phyloP scores from a whole-genome alignment of 2,113 vertebrate genomes.

The Scopus umbretta region DNA sequence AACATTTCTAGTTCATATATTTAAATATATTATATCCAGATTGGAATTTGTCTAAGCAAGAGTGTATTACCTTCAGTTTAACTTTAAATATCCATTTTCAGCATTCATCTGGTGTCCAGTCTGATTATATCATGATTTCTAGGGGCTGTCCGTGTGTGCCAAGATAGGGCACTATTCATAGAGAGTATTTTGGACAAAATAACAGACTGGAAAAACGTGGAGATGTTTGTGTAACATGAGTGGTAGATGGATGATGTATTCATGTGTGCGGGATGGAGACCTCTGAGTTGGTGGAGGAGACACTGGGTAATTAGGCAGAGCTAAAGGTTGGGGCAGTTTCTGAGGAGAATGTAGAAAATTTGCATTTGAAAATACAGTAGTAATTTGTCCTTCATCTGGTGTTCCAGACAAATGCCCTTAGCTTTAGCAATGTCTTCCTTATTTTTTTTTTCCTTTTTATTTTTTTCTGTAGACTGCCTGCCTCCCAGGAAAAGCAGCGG shows the following conservation, averaged over 20 bases:
- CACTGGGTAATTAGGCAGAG: neutral
- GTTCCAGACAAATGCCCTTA: neutral
- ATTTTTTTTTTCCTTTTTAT: too few species aligned
- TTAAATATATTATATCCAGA: fast-evolving
- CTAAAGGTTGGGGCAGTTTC: neutral
- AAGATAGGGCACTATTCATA: neutral
- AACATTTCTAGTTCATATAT: too few species aligned
- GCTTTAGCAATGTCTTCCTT: neutral
- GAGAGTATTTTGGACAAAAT: neutral
- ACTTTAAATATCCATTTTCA: neutral
- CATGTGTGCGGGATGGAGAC: neutral
- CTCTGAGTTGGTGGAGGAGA: neutral
- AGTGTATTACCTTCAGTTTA: neutral
- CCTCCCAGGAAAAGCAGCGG: neutral
- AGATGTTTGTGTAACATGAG: neutral
- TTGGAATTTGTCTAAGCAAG: neutral
- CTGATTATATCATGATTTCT: neutral
- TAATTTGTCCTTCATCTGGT: neutral
- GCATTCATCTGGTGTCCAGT: neutral
- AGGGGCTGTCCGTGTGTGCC: neutral
- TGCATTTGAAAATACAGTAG: neutral
- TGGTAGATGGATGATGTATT: neutral
- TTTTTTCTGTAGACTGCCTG: neutral
- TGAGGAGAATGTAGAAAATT: neutral
- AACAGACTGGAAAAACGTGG: neutral